A percentile compares a stretch with the other conserved stretches of the same genome.
phyloP scores from a whole-genome alignment of 2,113 vertebrate species.

The Tauraco erythrolophus region DNA sequence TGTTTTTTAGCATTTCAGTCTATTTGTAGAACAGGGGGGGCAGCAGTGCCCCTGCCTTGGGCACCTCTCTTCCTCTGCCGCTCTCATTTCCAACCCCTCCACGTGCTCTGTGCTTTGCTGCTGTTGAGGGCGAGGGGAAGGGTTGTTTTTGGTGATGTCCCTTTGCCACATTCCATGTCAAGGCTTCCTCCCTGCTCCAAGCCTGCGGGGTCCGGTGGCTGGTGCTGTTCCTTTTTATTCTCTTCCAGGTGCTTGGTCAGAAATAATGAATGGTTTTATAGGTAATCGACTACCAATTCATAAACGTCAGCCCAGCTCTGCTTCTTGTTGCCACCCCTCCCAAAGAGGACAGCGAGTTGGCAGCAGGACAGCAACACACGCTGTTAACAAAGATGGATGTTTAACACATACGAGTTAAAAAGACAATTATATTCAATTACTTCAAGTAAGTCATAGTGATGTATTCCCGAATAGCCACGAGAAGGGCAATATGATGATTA shows the following conservation, averaged over 20 bases:
- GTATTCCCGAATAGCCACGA: conserved; percentile 49
- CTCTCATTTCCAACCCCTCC: neutral
- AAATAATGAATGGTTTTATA: conserved; percentile 65
- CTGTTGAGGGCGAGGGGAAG: neutral
- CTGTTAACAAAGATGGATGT: conserved; percentile 63
- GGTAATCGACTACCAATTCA: conserved; percentile 67
- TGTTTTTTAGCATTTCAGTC: neutral
- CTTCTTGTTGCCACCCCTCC: conserved; percentile 51
- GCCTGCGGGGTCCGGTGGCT: neutral
- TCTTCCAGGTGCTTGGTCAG: conserved; percentile 59
- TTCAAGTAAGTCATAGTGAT: conserved; percentile 61
- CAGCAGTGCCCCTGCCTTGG: neutral
- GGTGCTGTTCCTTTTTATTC: conserved; percentile 12
- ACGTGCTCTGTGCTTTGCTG: neutral
- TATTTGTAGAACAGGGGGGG: neutral
- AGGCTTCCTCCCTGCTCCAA: neutral
- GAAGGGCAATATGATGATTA: conserved; percentile 56
- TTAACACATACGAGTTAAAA: conserved; percentile 60
- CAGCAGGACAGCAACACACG: conserved; percentile 25
- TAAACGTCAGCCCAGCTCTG: conserved; percentile 46
- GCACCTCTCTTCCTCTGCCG: neutral
- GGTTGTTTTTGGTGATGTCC: neutral
- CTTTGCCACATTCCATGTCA: neutral
- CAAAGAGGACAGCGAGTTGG: conserved; percentile 20
- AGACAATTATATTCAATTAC: conserved; percentile 74